Evolutionary conservation across 2,797 vertebrate genomes (phyloP).

Genomic region (Emys orbicularis): DNA sequence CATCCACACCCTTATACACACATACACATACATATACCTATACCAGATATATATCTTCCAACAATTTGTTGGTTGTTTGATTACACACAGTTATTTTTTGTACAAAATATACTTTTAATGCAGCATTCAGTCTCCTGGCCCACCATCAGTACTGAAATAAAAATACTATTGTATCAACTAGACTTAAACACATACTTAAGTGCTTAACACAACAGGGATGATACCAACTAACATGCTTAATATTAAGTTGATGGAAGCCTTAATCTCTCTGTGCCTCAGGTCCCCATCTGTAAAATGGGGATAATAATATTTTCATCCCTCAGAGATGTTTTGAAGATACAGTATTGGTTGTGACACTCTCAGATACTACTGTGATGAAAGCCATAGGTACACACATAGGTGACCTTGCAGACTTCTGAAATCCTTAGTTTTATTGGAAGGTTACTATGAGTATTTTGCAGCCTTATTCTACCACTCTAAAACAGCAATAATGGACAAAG

Average conservation of each 20-base stretch:
- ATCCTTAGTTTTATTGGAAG: background rate
- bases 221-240: background rate
- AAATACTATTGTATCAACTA: background rate
- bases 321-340: background rate
- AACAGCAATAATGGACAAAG: background rate
- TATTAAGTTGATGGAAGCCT: background rate
- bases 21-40: no score
- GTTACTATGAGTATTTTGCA: background rate
- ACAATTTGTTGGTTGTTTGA: no score
- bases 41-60: no score
- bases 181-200: background rate
- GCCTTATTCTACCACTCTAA: background rate
- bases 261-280: background rate
- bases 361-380: background rate
- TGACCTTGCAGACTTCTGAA: background rate
- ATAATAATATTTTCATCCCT: background rate
- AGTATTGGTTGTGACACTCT: background rate
- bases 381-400: background rate
- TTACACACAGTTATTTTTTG: background rate
- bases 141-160: background rate
- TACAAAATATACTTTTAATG: background rate
- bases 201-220: background rate
- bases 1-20: no score
- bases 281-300: background rate
- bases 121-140: background rate